Conservation (phyloP, 2,888 invertebrate genomes). For the Mimas tiliae region DNA sequence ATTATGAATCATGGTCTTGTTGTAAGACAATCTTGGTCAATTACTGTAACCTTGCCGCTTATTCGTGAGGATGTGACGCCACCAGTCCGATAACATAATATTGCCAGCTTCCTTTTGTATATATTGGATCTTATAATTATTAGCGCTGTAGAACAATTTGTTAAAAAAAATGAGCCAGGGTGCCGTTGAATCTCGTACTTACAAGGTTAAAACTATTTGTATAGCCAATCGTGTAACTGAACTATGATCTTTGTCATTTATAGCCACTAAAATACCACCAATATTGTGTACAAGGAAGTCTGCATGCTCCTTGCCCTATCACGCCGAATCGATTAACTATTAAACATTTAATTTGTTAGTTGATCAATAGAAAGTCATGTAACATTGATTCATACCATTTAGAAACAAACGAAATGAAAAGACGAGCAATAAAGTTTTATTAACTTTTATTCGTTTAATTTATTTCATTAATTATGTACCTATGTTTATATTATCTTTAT, state of each 20-base stretch:
- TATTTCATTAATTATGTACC: no score
- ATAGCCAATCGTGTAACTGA: background rate
- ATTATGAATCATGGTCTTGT: conserved; percentile 63
- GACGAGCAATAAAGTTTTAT: background rate
- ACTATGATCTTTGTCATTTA: background rate
- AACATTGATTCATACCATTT: no score
- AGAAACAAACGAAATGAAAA: background rate
- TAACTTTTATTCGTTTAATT: no score
- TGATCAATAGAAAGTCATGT: background rate
- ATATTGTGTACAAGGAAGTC: conserved; percentile 1
- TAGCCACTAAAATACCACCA: background rate
- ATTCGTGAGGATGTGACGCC: conserved; percentile 61
- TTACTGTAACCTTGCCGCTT: conserved; percentile 64
- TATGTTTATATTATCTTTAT: no score
- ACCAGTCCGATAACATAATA: conserved; percentile 43
- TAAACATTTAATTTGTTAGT: conserved; percentile 12
- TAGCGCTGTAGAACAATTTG: background rate
- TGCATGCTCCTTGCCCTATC: conserved; percentile 15
- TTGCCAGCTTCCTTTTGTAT: conserved; percentile 45
- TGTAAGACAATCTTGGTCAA: conserved; percentile 69
- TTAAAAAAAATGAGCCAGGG: background rate
- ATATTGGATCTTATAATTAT: conserved; percentile 38
- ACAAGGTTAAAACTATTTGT: background rate
- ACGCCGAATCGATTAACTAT: conserved; percentile 16
- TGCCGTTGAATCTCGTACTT: background rate